These are phyloP conservation scores for Rhabdornis inornatus DNA, from an alignment of 2,113 vertebrate species.

Conservation along the genomic window DNA sequence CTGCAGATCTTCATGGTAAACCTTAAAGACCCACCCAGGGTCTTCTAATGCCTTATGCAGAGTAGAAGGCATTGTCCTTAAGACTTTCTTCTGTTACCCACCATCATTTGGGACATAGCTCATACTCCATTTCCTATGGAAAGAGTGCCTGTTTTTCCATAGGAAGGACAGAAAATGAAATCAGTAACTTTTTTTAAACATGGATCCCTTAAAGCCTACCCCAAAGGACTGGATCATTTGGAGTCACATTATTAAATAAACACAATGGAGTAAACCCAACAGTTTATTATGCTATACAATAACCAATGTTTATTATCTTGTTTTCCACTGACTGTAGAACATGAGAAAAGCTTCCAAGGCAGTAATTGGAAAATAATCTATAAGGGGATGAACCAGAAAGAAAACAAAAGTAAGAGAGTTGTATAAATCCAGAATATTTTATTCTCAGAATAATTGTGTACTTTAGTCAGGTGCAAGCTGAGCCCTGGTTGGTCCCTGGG, in stretches of 20 bases:
- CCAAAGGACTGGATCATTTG: background rate
- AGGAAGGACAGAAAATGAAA: background rate
- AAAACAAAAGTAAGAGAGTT: background rate
- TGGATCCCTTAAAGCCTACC: background rate
- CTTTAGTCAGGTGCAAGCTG: background rate
- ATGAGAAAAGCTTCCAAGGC: background rate
- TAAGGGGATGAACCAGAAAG: background rate
- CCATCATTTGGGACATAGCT: background rate
- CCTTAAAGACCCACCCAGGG: rapidly evolving
- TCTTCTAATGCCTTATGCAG: background rate
- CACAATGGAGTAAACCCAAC: background rate
- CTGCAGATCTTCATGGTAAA: background rate
- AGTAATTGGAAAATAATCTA: background rate
- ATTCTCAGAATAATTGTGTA: background rate
- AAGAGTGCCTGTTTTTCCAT: background rate
- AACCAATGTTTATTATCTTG: background rate
- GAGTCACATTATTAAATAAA: background rate
- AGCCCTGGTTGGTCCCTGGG: background rate
- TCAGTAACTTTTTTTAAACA: background rate
- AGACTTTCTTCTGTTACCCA: background rate
- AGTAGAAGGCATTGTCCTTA: background rate
- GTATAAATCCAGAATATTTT: background rate
- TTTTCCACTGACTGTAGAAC: background rate
- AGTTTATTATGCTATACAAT: background rate
- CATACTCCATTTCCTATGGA: background rate